Evolutionary conservation across 2,113 vertebrate genomes (phyloP).

Genomic region (Pampusana beccarii): DNA sequence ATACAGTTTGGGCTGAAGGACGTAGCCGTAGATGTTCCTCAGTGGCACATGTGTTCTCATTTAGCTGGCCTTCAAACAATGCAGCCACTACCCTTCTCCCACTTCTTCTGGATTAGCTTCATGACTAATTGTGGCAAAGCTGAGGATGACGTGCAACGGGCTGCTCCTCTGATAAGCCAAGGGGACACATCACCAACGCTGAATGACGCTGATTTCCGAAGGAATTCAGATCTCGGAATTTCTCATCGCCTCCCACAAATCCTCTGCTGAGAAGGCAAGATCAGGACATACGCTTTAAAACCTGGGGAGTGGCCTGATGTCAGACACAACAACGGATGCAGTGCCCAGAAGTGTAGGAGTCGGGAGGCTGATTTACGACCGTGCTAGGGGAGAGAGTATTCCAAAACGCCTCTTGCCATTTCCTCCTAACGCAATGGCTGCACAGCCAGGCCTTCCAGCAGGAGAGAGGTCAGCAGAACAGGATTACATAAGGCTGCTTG

Average conservation of each 20-base stretch:
- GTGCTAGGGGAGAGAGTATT: neutral
- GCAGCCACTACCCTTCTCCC: constrained; percentile 49
- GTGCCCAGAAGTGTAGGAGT: constrained; percentile 51
- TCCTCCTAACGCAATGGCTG: neutral
- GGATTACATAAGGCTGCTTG: constrained; percentile 56
- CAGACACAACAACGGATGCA: constrained; percentile 44
- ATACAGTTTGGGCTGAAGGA: neutral
- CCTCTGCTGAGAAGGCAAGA: constrained; percentile 20
- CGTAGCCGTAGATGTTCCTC: neutral
- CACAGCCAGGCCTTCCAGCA: neutral
- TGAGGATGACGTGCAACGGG: neutral
- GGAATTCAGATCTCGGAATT: constrained; percentile 1
- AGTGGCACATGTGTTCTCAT: constrained; percentile 41
- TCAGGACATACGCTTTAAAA: neutral
- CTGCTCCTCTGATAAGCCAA: constrained; percentile 6
- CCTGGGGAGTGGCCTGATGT: neutral
- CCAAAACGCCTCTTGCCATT: constrained; percentile 35
- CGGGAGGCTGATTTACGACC: constrained; percentile 31
- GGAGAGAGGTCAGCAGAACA: constrained; percentile 52
- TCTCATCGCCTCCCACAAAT: constrained; percentile 40
- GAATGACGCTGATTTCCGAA: neutral
- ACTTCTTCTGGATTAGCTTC: neutral
- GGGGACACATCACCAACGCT: neutral
- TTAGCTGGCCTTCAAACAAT: constrained; percentile 50
- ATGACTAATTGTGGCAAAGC: constrained; percentile 45